phyloP scores from a whole-genome alignment of 2,797 vertebrate species.

The Acanthornis magna region DNA sequence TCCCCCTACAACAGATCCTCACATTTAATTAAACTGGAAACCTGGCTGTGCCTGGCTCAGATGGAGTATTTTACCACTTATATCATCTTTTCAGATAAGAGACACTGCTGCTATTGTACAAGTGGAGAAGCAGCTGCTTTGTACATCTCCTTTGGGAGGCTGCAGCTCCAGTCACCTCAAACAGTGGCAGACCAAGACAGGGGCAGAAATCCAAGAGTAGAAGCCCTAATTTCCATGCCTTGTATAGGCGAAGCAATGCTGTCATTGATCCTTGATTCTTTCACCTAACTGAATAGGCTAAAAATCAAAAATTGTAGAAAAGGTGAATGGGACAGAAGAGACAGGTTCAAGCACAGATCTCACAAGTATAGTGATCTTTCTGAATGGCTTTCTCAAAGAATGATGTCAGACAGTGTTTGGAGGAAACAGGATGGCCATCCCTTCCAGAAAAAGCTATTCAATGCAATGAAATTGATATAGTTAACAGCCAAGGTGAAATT shows the following conservation, averaged over 20 bases:
- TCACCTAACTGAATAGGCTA: neutral
- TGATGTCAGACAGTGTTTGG: neutral
- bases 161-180: neutral
- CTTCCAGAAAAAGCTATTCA: neutral
- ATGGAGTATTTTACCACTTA: neutral
- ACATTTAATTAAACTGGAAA: slow-evolving; percentile 43
- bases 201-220: neutral
- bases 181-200: neutral
- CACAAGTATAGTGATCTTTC: neutral
- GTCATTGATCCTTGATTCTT: neutral
- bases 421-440: neutral
- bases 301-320: neutral
- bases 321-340: neutral
- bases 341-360: neutral
- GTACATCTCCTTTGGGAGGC: neutral
- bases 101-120: neutral
- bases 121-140: neutral
- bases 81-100: neutral
- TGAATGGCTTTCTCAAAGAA: neutral
- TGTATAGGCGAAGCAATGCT: neutral
- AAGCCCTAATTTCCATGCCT: neutral
- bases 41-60: neutral
- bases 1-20: neutral
- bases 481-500: neutral
- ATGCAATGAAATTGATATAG: neutral